Conservation (phyloP, 2,113 vertebrate species). For the Oreochromis aureus region DNA sequence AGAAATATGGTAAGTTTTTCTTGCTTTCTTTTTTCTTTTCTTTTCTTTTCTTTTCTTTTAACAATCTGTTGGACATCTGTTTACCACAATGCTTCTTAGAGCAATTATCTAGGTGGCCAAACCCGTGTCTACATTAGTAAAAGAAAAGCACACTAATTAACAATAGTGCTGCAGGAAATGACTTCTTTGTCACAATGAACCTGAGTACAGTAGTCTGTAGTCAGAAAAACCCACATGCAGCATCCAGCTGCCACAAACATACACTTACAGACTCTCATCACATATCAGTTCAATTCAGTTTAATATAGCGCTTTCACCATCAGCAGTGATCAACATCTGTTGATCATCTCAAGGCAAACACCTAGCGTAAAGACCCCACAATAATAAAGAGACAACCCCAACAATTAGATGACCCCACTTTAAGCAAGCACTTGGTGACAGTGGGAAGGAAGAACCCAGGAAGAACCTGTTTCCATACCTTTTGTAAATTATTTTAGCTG, state of each 20-base stretch:
- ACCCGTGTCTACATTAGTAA: not conserved
- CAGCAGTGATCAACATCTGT: not conserved
- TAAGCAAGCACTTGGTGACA: not conserved
- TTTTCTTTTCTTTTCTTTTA: fast-evolving
- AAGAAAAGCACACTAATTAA: not conserved
- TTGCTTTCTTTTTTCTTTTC: not conserved
- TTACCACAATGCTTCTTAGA: not conserved
- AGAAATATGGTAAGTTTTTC: slow-evolving; percentile 35
- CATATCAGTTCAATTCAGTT: not conserved
- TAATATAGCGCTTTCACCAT: not conserved
- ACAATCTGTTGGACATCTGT: not conserved
- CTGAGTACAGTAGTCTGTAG: not conserved
- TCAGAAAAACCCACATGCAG: not conserved
- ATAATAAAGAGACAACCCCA: not conserved
- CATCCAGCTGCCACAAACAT: not conserved
- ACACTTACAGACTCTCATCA: not conserved
- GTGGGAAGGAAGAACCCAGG: not conserved
- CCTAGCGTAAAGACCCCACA: not conserved
- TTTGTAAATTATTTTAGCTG: fast-evolving
- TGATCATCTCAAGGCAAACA: not conserved
- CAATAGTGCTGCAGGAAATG: not conserved
- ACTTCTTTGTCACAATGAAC: not conserved
- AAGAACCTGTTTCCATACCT: not conserved
- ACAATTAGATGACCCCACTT: not conserved
- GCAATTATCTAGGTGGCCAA: not conserved